Base-by-base conservation (phyloP, 1,140 invertebrate genomes). In the Polypedilum vanderplanki region DNA sequence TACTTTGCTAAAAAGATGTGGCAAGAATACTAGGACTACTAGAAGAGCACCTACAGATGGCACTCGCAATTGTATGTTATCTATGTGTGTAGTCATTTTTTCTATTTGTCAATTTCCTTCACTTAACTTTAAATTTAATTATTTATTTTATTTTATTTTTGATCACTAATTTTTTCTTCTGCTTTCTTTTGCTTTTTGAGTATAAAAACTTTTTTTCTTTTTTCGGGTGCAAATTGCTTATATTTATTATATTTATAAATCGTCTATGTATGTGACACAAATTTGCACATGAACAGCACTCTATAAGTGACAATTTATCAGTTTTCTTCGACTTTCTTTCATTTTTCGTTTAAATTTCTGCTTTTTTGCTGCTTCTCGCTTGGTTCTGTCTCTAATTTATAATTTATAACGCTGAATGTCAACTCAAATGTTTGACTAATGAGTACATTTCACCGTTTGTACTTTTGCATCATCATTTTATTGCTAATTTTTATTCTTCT, bases 31-130 rank as follows among this genome's bases (percentile, higher is more conserved):
- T 70, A 70, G 65, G 8, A 70, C 65, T 70, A 70, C 17, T 18
- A 70, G 20, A 22, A 70, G 65, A 70, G 65, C 65, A 70, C 65
- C 65, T 20, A 70, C 20, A 18, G 65, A 70, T 70, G 65, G 65
- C 65, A 70, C 65, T 70, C 65, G 65, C 65, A 17, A 70, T 70
- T 70, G 65, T 70, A 70, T 70, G 65, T 70, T 70, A 22, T 70
- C 65, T 22, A 20, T 70, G 18, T 70, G 20, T 70, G 65, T 20
- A 70, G 15, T 70, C 20, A 70, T 18, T 18, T 18, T 70, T 70
- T 70, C 9, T 22, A 10, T 18, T 70, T 7, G 10, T 70, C 20
- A n/a, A 22, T 70, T 70, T 70, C 18, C 18, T 67, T 67, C 18
- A 18, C 7, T 70, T 22, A 20, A 18, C 20, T 18, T 70, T 22